Conservation (phyloP, 2,888 invertebrate species). For the Deilephila elpenor region DNA sequence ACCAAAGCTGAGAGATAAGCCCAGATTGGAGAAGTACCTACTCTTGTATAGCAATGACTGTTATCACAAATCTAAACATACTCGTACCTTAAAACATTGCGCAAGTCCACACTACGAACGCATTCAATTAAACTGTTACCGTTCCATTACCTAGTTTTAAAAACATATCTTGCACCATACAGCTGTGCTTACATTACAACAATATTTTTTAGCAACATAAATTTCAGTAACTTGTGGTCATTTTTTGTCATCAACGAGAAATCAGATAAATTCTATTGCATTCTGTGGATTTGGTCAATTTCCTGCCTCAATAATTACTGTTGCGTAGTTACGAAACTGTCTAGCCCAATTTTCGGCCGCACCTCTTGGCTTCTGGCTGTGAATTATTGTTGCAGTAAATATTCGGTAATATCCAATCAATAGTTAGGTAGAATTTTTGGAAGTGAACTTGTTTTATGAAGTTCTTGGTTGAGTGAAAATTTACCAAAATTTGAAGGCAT, state of each 20-base stretch:
- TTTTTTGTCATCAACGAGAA: conserved; percentile 21
- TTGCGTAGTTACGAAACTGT: conserved; percentile 23
- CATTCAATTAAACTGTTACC: not conserved
- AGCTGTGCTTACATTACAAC: conserved; percentile 9
- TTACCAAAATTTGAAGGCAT: too few species aligned
- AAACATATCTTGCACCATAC: conserved; percentile 21
- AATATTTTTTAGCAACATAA: conserved; percentile 23
- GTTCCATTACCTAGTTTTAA: conserved; percentile 11
- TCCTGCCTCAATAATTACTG: conserved; percentile 29
- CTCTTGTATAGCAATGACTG: not conserved
- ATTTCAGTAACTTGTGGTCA: conserved; percentile 5
- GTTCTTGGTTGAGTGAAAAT: not conserved
- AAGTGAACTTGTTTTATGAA: conserved; percentile 11
- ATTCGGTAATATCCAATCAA: not conserved
- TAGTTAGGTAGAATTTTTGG: conserved; percentile 11
- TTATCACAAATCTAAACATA: conserved; percentile 3
- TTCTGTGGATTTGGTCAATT: conserved; percentile 21
- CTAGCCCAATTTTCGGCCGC: conserved; percentile 25
- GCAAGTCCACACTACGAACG: not conserved
- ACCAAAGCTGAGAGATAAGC: too few species aligned
- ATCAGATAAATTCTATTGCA: conserved; percentile 23
- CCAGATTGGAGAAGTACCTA: too few species aligned
- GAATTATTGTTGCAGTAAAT: conserved; percentile 4
- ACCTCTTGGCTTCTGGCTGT: conserved; percentile 3
- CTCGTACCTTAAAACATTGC: not conserved